phyloP scores from a whole-genome alignment of 1,140 invertebrate species.

The Drosophila sulfurigaster region DNA sequence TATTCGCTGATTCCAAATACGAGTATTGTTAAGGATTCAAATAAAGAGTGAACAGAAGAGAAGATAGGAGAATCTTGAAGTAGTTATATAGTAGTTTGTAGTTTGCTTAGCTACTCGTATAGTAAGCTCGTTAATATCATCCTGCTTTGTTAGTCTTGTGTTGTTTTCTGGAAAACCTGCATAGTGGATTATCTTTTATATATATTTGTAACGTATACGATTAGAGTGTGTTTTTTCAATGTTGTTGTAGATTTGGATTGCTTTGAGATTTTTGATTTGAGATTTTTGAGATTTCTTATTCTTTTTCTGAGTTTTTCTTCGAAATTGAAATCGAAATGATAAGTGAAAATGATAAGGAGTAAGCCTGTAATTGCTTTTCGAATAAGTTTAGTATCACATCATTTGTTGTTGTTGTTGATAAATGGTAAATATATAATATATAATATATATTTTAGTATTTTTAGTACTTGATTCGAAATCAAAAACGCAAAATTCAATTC shows the following conservation, averaged over 20 bases:
- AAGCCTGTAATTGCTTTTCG: conserved; percentile 63
- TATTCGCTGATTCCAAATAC: conserved; percentile 38
- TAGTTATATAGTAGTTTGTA: conserved; percentile 5
- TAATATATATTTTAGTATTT: too few relatives aligned
- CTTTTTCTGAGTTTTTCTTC: conserved; percentile 34
- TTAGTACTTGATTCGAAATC: conserved; percentile 57
- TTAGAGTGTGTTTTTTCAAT: conserved; percentile 58
- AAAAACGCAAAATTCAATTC: conserved; percentile 40
- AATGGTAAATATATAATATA: conserved; percentile 8
- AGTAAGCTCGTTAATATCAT: conserved; percentile 56
- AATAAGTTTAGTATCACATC: conserved; percentile 53
- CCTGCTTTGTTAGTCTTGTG: conserved; percentile 70
- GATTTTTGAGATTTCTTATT: conserved; percentile 30
- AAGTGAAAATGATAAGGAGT: conserved; percentile 35
- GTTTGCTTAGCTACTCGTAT: conserved; percentile 27
- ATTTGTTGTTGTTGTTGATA: conserved; percentile 27
- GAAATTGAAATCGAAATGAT: conserved; percentile 42
- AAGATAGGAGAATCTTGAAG: conserved; percentile 28
- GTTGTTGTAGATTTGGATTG: conserved; percentile 38
- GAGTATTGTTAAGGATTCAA: conserved; percentile 19
- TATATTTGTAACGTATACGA: conserved; percentile 16
- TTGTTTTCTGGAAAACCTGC: conserved; percentile 70
- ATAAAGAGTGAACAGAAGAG: conserved; percentile 24
- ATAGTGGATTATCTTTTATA: conserved; percentile 61
- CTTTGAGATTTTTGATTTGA: conserved; percentile 49